Base-by-base conservation (phyloP, 1,140 invertebrate species). In the Eriocheir sinensis region DNA sequence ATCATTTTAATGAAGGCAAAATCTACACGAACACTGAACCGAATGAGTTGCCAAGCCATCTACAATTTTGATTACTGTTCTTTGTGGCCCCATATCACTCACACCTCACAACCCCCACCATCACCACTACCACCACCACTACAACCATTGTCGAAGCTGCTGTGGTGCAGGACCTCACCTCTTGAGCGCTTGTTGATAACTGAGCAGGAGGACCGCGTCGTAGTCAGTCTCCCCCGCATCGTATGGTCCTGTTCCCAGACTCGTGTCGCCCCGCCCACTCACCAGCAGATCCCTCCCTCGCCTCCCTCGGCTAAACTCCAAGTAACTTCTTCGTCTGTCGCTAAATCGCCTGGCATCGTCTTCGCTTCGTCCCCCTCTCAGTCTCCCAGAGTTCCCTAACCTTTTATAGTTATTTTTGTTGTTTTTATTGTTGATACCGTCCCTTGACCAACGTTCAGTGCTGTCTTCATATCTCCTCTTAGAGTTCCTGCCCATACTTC, bases 101-200 rank as follows among this genome's bases (percentile, higher is more conserved):
- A 89, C 86, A 89, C 40, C 40, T 41, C 21, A 8, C 32, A 17
- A 17, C 12, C 38, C 34, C 83, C 12, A 86, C 30, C 3, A 36
- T 17, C 83, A 86, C 83, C 83, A 86, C 36, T 38, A 2, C 21
- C 27, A 4, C 9, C 83, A 38, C 86, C 8, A 89, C n/a, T 15
- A 41, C 40, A 38, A 89, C 86, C 15, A 88, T 3, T 21, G 15
- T n/a, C 4, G 40, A 27, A 15, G 30, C 21, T 32, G 53, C 41
- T 53, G 21, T 38, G n/a, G 3, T 72, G 60, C 60, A 17, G 32
- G 9, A 38, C 89, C 89, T 90, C 53, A 90, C 89, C 89, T 90
- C 32, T 38, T 48, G 30, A 32, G 89, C 89, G 48, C 30, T 21
- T 90, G 27, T 21, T 21, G 89, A 4, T 90, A 72, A 72, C 89